phyloP scores from a whole-genome alignment of 2,888 invertebrate genomes.

The Pristionchus entomophagus region DNA sequence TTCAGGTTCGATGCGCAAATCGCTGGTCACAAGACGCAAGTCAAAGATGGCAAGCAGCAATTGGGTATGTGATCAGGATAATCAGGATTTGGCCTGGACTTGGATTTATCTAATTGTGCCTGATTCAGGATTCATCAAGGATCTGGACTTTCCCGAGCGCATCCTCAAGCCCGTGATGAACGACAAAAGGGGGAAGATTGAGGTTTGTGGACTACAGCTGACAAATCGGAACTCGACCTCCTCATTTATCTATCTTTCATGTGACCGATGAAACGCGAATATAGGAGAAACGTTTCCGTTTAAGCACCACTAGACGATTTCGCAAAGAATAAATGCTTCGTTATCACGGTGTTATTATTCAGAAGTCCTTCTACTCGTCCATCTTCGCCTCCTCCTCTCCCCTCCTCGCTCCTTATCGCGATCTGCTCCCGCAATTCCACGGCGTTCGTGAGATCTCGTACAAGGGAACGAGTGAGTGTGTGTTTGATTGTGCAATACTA shows the following conservation, averaged over 20 bases:
- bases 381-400: conserved; percentile 42
- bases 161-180: conserved; percentile 47
- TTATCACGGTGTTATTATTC: background rate
- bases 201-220: conserved; percentile 16
- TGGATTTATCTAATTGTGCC: background rate
- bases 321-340: background rate
- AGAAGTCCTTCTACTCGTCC: conserved; percentile 35
- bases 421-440: conserved; percentile 18
- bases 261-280: too few species aligned
- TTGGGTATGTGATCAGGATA: conserved; percentile 15
- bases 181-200: conserved; percentile 27
- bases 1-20: conserved; percentile 46
- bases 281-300: too few species aligned
- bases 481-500: background rate
- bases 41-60: conserved; percentile 28
- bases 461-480: conserved; percentile 40
- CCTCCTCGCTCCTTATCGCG: background rate
- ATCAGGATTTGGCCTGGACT: conserved; percentile 45
- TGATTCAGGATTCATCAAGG: conserved; percentile 43
- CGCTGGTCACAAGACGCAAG: conserved; percentile 47
- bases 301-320: too few species aligned
- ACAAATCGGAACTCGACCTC: too few species aligned
- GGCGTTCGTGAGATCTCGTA: conserved; percentile 20
- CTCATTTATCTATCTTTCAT: too few species aligned
- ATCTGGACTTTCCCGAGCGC: background rate